phyloP scores from a whole-genome alignment of 2,888 invertebrate species.

The Leptinotarsa juncta region DNA sequence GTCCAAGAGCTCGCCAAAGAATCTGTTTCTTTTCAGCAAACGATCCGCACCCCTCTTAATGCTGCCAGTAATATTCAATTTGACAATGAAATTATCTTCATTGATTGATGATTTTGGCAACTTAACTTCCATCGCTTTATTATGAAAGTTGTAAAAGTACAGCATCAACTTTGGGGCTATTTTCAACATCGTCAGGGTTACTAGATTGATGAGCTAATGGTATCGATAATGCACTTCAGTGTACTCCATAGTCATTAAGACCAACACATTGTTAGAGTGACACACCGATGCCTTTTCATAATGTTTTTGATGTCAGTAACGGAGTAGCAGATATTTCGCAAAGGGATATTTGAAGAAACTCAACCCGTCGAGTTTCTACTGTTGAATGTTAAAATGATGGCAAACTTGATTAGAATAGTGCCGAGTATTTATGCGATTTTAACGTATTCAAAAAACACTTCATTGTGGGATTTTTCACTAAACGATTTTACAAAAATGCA shows the following conservation, averaged over 20 bases:
- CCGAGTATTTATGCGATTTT: no score
- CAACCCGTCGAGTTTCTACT: no score
- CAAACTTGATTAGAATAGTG: no score
- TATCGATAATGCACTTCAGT: constrained; percentile 55
- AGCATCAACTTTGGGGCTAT: constrained; percentile 37
- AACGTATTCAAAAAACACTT: no score
- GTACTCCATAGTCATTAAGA: constrained; percentile 50
- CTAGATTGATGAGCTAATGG: constrained; percentile 57
- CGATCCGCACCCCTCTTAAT: constrained; percentile 56
- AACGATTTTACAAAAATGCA: no score
- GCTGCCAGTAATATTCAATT: constrained; percentile 59
- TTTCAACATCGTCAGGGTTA: constrained; percentile 51
- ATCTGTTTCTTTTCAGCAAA: constrained; percentile 57
- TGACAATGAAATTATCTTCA: constrained; percentile 60
- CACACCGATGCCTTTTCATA: constrained; percentile 36
- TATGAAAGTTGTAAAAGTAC: constrained; percentile 54
- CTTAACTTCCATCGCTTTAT: constrained; percentile 54
- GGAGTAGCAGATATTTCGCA: constrained; percentile 1
- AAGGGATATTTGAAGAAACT: neutral
- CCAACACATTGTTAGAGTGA: constrained; percentile 43
- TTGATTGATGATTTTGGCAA: constrained; percentile 60
- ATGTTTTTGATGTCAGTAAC: constrained; percentile 21
- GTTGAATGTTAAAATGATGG: no score
- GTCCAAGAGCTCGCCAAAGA: constrained; percentile 46
- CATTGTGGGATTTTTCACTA: no score